These are phyloP conservation scores for Trilocha varians DNA, from an alignment of 2,888 invertebrate species.

Conservation along the genomic window DNA sequence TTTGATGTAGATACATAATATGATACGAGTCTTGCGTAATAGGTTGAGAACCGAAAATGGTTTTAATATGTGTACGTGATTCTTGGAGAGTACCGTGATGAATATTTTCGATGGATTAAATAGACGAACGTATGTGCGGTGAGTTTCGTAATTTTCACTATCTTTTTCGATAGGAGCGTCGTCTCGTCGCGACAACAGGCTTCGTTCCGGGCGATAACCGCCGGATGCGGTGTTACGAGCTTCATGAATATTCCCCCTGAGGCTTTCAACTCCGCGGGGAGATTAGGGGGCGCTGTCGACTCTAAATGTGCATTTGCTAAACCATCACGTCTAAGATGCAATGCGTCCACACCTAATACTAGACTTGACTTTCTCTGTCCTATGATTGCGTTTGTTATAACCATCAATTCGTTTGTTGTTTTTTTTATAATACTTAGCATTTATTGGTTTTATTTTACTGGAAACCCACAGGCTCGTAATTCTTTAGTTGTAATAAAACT, in stretches of 20 bases:
- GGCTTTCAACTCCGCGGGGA: constrained; percentile 24
- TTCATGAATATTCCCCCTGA: constrained; percentile 43
- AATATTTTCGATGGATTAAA: neutral
- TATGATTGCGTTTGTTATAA: too few species aligned
- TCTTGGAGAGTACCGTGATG: neutral
- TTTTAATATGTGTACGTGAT: too few species aligned
- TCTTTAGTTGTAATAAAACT: too few species aligned
- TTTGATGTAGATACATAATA: too few species aligned
- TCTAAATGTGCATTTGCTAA: constrained; percentile 6
- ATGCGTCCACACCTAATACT: neutral
- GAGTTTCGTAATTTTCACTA: constrained; percentile 5
- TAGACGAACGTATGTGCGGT: constrained; percentile 2
- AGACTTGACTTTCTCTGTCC: too few species aligned
- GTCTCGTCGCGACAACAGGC: constrained; percentile 15
- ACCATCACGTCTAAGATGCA: constrained; percentile 3
- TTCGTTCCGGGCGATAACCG: constrained; percentile 40
- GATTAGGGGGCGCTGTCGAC: constrained; percentile 33
- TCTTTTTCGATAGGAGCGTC: constrained; percentile 10
- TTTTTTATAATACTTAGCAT: neutral
- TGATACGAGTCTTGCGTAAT: too few species aligned
- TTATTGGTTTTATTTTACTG: too few species aligned
- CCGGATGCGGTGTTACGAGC: constrained; percentile 28
- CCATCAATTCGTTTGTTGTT: neutral
- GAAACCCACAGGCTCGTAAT: too few species aligned
- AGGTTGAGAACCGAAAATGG: too few species aligned